Conservation (phyloP, 2,113 vertebrate genomes). For the Galbula dea region DNA sequence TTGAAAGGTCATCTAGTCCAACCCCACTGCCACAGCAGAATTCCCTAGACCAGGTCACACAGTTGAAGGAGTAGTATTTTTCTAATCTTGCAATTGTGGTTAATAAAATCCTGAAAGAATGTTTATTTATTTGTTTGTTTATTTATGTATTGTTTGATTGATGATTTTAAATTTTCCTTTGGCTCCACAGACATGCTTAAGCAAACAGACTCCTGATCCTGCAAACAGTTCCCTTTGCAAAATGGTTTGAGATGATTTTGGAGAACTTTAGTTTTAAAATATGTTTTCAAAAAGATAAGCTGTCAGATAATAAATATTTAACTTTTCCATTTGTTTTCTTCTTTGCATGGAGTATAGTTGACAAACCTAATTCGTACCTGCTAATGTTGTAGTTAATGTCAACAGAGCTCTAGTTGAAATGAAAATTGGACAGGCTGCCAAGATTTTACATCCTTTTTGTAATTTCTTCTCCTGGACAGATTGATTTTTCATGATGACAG, state of each 20-base stretch:
- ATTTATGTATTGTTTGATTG: too few relatives aligned
- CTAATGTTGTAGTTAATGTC: constrained; percentile 35
- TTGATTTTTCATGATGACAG: constrained; percentile 6
- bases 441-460: constrained; percentile 50
- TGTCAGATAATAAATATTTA: constrained; percentile 45
- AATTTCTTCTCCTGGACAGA: constrained; percentile 12
- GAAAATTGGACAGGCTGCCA: constrained; percentile 7
- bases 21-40: too few relatives aligned
- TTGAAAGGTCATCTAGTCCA: too few relatives aligned
- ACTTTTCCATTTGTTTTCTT: constrained; percentile 45
- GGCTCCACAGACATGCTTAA: background rate
- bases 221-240: constrained; percentile 15
- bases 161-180: background rate
- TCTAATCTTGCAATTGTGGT: constrained; percentile 12
- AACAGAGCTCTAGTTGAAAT: constrained; percentile 40
- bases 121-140: background rate
- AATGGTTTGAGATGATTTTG: background rate
- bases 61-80: too few relatives aligned
- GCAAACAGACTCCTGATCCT: constrained; percentile 1
- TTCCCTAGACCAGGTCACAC: too few relatives aligned
- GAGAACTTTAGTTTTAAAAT: background rate
- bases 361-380: constrained; percentile 35
- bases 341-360: background rate
- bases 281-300: constrained; percentile 4
- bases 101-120: constrained; percentile 29